Base-by-base conservation (phyloP, 2,888 invertebrate species). In the Ormyrus labotus region DNA sequence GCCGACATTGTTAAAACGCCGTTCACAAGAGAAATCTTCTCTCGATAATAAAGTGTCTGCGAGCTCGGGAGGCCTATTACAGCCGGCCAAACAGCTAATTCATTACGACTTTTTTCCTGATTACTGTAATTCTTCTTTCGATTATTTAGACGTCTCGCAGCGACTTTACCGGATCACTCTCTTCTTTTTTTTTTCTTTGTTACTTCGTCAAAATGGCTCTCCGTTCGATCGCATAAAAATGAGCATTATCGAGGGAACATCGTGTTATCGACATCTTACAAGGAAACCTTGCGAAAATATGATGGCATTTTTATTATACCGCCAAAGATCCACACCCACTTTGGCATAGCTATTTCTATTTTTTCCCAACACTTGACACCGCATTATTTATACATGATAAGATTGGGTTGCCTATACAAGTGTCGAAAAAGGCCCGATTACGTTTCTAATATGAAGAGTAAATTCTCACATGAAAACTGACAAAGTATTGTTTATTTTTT, bases 1-100 rank as follows among this genome's bases (percentile, higher is more conserved):
- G 76, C 76, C 76, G 64, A 77, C 77, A 77, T 77, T 81, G 81
- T 77, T 77, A 68, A 65, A 69, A 48, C 34, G 53, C 60, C 74
- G 64, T 13, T 8, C 55, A 68, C 48, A 78, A 69, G 74, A 80
- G 80, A 80, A 80, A 75, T 74, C 74, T 48, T 65, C 74, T 51
- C 51, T 8, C 68, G 77, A 80, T 73, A 73, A 77, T 76, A 72
- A 76, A 76, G 63, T 72, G 71, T 68, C 80, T 72, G 51, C 34
- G 61, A 53, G 45, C 10, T 53, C 34, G 65, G 13, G 74, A 58
- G 47, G 45, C 61, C 55, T 60, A 57, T 71, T 76, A 47, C 70
- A 11, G 4, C 1, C 47, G 4, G 65, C 65, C 70, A 70, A 80
- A 75, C 67, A 13, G 64, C 70, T 19, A 75, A 75, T 74, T 74